Evolutionary conservation across 2,797 vertebrate species (phyloP).

Genomic region (Borostomias antarcticus): DNA sequence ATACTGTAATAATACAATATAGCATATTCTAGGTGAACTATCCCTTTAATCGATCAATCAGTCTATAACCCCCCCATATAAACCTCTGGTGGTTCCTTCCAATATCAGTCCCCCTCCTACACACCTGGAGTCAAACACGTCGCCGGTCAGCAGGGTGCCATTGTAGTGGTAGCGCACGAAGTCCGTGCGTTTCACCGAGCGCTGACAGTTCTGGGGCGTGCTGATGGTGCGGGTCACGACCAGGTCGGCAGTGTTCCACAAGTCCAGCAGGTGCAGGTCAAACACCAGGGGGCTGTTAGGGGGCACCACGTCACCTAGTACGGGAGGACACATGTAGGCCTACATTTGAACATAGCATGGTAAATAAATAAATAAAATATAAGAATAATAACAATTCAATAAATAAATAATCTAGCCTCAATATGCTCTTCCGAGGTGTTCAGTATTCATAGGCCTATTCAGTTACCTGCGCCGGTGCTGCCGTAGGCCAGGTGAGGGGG

Average conservation of each 20-base stretch:
- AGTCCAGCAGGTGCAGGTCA: slow-evolving; percentile 86
- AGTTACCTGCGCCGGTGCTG: slow-evolving; percentile 89
- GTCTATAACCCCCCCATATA: too few species aligned
- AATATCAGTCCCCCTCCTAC: not conserved
- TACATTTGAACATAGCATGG: slow-evolving; percentile 4
- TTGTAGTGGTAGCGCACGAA: slow-evolving; percentile 97
- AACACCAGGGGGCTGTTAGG: slow-evolving; percentile 92
- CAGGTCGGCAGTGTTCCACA: slow-evolving; percentile 92
- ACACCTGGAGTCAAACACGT: slow-evolving; percentile 91
- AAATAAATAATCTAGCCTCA: not conserved
- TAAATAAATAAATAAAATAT: not conserved
- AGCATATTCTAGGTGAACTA: too few species aligned
- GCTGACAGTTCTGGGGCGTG: slow-evolving; percentile 82
- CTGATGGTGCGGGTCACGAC: slow-evolving; percentile 82
- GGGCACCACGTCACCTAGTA: slow-evolving; percentile 77
- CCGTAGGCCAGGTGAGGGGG: slow-evolving; percentile 93
- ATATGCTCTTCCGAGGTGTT: too few species aligned
- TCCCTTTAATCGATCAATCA: too few species aligned
- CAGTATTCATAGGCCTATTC: too few species aligned
- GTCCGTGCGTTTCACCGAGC: slow-evolving; percentile 87
- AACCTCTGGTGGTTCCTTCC: too few species aligned
- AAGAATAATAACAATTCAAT: not conserved
- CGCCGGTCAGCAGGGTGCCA: slow-evolving; percentile 87
- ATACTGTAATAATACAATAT: too few species aligned
- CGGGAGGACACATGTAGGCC: not conserved